phyloP scores from a whole-genome alignment of 2,888 invertebrate species.

The Keiferia lycopersicella region DNA sequence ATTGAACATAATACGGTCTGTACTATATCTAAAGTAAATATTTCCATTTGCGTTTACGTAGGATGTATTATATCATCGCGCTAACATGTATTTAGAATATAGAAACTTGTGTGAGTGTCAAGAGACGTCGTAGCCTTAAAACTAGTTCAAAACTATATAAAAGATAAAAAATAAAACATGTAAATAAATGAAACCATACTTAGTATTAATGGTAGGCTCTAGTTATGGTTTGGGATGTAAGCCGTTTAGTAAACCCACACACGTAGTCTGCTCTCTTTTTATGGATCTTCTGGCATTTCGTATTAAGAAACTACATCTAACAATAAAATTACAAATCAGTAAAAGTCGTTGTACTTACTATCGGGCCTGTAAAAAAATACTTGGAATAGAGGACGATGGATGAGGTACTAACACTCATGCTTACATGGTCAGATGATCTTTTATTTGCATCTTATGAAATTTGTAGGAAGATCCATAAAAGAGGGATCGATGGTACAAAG shows the following conservation, averaged over 20 bases:
- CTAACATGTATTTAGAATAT: constrained; percentile 62
- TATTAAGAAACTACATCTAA: background rate
- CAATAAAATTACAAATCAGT: too few species aligned
- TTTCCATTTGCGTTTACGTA: constrained; percentile 46
- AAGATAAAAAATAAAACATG: constrained; percentile 59
- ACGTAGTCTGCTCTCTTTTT: constrained; percentile 46
- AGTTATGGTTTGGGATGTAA: constrained; percentile 61
- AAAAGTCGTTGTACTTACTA: too few species aligned
- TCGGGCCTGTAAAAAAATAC: too few species aligned
- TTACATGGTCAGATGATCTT: background rate
- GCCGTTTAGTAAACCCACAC: constrained; percentile 59
- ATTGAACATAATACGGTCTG: constrained; percentile 25
- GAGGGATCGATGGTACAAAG: constrained; percentile 56
- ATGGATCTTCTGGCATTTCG: constrained; percentile 40
- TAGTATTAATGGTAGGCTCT: constrained; percentile 69
- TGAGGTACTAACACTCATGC: background rate
- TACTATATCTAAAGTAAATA: constrained; percentile 53
- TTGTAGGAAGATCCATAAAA: constrained; percentile 37
- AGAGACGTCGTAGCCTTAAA: constrained; percentile 78
- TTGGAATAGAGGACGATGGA: too few species aligned
- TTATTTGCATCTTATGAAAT: background rate
- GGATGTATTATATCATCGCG: constrained; percentile 44
- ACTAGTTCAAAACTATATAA: constrained; percentile 80
- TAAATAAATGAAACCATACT: constrained; percentile 65
- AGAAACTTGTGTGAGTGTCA: constrained; percentile 68